Percentiles rank a stretch among this genome's conserved stretches.
Evolutionary conservation across 2,888 invertebrate species (phyloP).

Genomic region (Lordiphosa andalusiaca): DNA sequence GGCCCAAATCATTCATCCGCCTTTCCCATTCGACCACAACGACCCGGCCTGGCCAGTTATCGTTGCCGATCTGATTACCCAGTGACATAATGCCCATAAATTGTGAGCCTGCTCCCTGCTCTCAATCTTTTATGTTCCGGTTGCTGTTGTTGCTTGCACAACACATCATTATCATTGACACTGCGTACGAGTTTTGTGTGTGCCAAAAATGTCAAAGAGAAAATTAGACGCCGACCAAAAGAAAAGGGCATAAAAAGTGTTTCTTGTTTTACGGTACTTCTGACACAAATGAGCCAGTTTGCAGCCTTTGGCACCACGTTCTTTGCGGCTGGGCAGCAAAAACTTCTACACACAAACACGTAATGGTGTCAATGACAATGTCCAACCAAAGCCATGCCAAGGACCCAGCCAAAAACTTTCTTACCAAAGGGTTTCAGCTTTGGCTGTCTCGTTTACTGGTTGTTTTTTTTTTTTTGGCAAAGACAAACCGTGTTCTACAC

Average conservation of each 20-base stretch:
- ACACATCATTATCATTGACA: constrained; percentile 61
- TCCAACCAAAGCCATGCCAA: constrained; percentile 11
- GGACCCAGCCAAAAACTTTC: constrained; percentile 11
- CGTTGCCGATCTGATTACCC: constrained; percentile 57
- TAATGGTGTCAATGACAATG: constrained; percentile 67
- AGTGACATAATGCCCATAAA: constrained; percentile 37
- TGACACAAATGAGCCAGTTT: constrained; percentile 48
- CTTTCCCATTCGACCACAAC: not conserved
- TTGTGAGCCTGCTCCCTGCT: constrained; percentile 20
- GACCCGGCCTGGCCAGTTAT: constrained; percentile 37
- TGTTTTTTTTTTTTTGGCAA: constrained; percentile 30
- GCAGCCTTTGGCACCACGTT: constrained; percentile 28
- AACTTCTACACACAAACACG: constrained; percentile 38
- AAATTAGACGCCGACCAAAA: constrained; percentile 7
- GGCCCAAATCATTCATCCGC: not conserved
- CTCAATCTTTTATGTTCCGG: not conserved
- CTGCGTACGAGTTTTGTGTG: constrained; percentile 45
- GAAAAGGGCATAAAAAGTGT: constrained; percentile 25
- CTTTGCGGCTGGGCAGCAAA: constrained; percentile 24
- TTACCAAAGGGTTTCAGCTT: constrained; percentile 6
- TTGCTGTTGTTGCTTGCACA: constrained; percentile 25
- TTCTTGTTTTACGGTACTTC: constrained; percentile 49
- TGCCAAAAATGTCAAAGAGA: constrained; percentile 27
- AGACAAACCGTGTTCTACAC: constrained; percentile 28
- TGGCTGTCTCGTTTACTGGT: constrained; percentile 13